A percentile compares a stretch with the other conserved stretches of the same genome.
Conservation (phyloP, 2,797 vertebrate genomes). For the Glossophaga mutica region DNA sequence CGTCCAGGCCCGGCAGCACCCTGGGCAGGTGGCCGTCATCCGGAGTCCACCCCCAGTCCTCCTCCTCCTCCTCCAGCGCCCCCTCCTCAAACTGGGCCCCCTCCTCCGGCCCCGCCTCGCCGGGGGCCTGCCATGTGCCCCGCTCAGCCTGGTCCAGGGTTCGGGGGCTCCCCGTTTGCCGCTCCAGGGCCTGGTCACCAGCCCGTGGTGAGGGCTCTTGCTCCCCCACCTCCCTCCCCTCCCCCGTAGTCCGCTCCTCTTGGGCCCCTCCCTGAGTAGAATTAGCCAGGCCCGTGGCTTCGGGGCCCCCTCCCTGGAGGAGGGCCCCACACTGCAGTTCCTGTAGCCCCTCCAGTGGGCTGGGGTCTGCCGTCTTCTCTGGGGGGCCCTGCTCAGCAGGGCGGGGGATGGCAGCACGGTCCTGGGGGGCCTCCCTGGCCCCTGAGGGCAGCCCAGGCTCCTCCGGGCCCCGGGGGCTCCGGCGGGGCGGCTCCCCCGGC, state of each 20-base stretch:
- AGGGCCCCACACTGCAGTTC: not conserved
- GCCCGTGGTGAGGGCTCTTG: rapidly evolving
- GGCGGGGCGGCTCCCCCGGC: conserved; percentile 81
- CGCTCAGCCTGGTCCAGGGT: conserved; percentile 39
- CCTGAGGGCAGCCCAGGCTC: conserved; percentile 31
- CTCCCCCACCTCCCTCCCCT: not conserved
- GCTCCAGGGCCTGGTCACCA: conserved; percentile 21
- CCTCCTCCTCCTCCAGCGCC: conserved; percentile 23
- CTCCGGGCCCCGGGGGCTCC: conserved; percentile 68
- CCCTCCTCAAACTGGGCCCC: conserved; percentile 56
- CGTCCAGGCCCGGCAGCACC: conserved; percentile 88
- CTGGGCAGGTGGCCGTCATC: conserved; percentile 55
- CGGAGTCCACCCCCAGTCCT: not conserved
- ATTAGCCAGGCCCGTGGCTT: conserved; percentile 75
- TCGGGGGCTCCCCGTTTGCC: not conserved
- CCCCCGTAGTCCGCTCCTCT: conserved; percentile 70
- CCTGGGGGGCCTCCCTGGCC: conserved; percentile 67
- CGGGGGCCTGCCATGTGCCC: conserved; percentile 13
- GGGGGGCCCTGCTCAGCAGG: conserved; percentile 55
- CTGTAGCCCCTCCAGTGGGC: conserved; percentile 52
- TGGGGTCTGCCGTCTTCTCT: not conserved
- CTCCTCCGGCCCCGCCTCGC: conserved; percentile 71
- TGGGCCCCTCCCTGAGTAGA: conserved; percentile 65
- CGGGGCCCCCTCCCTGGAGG: conserved; percentile 64
- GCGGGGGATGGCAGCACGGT: conserved; percentile 77